Base-by-base conservation (phyloP, 2,113 vertebrate genomes). In the Empidonax traillii region DNA sequence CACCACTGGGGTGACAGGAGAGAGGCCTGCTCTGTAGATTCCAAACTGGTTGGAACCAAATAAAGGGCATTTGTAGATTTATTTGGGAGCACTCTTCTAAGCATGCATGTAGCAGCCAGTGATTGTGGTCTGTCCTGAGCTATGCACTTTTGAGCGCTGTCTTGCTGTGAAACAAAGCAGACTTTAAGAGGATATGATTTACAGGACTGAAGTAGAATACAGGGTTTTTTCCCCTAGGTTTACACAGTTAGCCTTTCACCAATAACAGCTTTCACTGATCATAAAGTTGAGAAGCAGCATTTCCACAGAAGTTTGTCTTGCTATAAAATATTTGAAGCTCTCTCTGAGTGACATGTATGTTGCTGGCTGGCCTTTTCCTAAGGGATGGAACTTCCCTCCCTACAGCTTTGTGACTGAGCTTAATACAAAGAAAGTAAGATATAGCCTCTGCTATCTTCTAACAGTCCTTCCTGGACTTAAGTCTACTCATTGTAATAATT, bases 71-170 rank as follows among this genome's bases (percentile, higher is more conserved):
- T 44, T 35, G 41, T n/a, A 59, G 31, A 72, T 73, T 59, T 75
- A 35, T 67, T 62, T 56, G n/a, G 21, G 24, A 79, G 30, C 8
- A 4, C 20, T 62, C 37, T 46, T 44, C 24, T 24, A 37, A 24
- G 35, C 8, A 12, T 35, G 51, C 30, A 35, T 5, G 4, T 21
- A 33, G 61, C 46, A 56, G 56, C 6, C 55, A 61, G 41, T 12
- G 44, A 10, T 2, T 47, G 61, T 18, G 12, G 20, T 35, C 51
- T 53, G 37, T 30, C 67, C 41, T 21, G 21, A 86, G 28, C 35
- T 30, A 52, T 0, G 0, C 0, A 14, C 15, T 8, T 44, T 37
- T 13, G 27, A 79, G 56, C 20, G 79, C 66, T 61, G 25, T 24
- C 37, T 53, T 44, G 33, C 66, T 82, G 18, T 30, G 27, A 69